These are phyloP conservation scores for Eurystomus gularis DNA, from an alignment of 2,113 vertebrate species.

Conservation along the genomic window DNA sequence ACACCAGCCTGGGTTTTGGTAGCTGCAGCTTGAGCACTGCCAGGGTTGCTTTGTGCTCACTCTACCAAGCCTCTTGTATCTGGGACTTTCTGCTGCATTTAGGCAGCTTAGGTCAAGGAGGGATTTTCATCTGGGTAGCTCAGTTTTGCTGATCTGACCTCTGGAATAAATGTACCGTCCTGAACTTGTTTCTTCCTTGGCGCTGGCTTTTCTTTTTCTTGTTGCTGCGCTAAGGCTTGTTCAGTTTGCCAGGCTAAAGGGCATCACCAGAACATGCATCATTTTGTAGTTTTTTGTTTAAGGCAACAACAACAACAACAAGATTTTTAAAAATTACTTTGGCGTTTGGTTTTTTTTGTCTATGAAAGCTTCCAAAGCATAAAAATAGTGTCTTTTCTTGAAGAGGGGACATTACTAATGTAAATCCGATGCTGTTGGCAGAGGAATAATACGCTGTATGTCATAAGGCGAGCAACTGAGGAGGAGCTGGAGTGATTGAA, in stretches of 20 bases:
- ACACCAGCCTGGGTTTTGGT: neutral
- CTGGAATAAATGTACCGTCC: neutral
- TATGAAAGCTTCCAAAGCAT: neutral
- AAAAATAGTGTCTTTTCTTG: neutral
- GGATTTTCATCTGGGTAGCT: neutral
- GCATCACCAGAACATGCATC: neutral
- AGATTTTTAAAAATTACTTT: neutral
- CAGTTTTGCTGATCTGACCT: neutral
- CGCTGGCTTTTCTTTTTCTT: neutral
- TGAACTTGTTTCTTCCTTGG: neutral
- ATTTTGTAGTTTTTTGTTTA: neutral
- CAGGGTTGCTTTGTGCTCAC: neutral
- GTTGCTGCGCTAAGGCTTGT: neutral
- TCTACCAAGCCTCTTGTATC: neutral
- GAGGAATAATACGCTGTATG: neutral
- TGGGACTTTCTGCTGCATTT: neutral
- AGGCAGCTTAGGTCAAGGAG: neutral
- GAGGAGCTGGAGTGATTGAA: neutral
- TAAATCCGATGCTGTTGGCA: neutral
- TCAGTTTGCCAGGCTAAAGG: conserved; percentile 21
- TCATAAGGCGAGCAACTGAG: neutral
- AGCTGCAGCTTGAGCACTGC: neutral
- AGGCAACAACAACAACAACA: neutral
- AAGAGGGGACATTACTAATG: conserved; percentile 19
- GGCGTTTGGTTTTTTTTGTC: neutral